Conservation (phyloP, 2,797 vertebrate species). For the Tragelaphus oryx region DNA sequence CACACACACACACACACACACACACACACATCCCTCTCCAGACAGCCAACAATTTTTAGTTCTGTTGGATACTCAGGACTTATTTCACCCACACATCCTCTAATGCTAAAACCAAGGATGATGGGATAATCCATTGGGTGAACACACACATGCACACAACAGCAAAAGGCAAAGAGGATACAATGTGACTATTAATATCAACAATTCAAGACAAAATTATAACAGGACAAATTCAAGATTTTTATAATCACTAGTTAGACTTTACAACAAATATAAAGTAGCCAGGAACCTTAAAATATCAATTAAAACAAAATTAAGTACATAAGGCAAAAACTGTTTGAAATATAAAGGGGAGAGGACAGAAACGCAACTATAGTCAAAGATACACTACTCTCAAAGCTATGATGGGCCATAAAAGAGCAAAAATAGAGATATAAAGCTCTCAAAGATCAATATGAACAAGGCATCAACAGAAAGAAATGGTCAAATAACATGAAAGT, state of each 20-base stretch:
- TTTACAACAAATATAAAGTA: not conserved
- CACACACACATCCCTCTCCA: not conserved
- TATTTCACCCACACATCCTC: not conserved
- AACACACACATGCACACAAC: not conserved
- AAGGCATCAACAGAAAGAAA: not conserved
- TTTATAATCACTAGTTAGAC: not conserved
- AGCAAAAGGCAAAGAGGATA: not conserved
- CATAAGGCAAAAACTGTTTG: not conserved
- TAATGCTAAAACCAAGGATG: not conserved
- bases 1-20: not conserved
- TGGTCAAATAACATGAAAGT: not conserved
- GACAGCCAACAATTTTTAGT: not conserved
- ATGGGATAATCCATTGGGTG: not conserved
- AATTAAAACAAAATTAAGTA: slow-evolving; percentile 39
- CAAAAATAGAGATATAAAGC: not conserved
- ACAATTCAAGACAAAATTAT: not conserved
- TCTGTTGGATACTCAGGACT: not conserved
- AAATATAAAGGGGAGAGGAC: not conserved
- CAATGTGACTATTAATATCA: not conserved
- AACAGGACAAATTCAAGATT: not conserved
- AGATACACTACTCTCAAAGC: not conserved
- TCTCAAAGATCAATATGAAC: not conserved
- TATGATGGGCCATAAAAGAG: not conserved
- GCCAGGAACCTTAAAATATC: not conserved
- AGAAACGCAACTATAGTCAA: not conserved